Evolutionary conservation across 2,888 invertebrate genomes (phyloP).

Genomic region (Ceramica pisi): DNA sequence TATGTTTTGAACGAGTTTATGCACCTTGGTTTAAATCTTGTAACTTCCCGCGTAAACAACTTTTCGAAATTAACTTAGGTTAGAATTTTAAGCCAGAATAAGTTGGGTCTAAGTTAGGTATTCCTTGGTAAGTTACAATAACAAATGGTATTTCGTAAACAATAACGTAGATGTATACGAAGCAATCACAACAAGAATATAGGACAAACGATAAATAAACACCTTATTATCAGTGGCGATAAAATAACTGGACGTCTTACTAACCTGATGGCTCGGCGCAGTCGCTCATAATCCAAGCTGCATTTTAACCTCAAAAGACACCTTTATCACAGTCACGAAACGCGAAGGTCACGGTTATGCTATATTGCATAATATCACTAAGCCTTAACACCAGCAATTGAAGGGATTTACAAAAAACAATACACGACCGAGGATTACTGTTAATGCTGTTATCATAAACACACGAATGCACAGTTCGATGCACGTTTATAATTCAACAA

Average conservation of each 20-base stretch:
- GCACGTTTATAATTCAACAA: constrained; percentile 87
- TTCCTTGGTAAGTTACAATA: constrained; percentile 34
- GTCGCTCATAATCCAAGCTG: constrained; percentile 89
- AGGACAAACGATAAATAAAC: constrained; percentile 83
- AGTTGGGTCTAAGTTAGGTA: constrained; percentile 19
- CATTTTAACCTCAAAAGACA: constrained; percentile 90
- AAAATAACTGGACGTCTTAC: constrained; percentile 83
- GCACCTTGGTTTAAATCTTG: constrained; percentile 3
- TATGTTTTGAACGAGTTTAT: constrained; percentile 16
- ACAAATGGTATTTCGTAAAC: constrained; percentile 37
- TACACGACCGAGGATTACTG: constrained; percentile 86
- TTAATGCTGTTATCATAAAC: constrained; percentile 90
- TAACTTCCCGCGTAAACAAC: constrained; percentile 53
- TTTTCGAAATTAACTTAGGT: constrained; percentile 39
- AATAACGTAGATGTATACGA: constrained; percentile 50
- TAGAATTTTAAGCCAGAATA: constrained; percentile 44
- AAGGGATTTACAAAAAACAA: constrained; percentile 83
- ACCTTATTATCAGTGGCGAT: constrained; percentile 81
- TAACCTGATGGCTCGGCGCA: constrained; percentile 90
- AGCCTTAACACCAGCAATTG: constrained; percentile 82
- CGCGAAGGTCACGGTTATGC: constrained; percentile 89
- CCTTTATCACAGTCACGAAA: constrained; percentile 86
- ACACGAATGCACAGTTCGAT: constrained; percentile 89
- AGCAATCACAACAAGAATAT: constrained; percentile 75
- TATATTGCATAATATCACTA: constrained; percentile 88